Evolutionary conservation across 1,140 invertebrate genomes (phyloP).

Genomic region (Camponotus floridanus): DNA sequence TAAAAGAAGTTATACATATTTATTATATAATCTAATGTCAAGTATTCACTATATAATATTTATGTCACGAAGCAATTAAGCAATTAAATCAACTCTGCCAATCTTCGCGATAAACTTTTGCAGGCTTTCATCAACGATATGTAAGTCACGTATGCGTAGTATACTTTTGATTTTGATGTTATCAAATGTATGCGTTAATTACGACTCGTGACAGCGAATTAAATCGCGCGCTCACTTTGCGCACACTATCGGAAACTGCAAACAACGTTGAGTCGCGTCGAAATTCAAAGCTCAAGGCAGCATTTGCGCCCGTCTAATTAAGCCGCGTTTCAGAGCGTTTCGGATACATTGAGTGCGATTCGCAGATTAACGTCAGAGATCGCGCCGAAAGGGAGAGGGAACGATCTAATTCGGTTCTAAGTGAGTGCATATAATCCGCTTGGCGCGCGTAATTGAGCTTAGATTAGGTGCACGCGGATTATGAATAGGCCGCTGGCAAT

Average conservation of each 20-base stretch:
- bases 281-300: conserved; percentile 12
- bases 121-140: neutral
- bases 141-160: neutral
- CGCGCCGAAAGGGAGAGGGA: conserved; percentile 8
- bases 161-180: neutral
- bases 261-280: neutral
- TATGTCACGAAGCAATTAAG: neutral
- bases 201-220: conserved; percentile 1
- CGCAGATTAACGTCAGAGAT: conserved; percentile 57
- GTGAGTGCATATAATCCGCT: conserved; percentile 64
- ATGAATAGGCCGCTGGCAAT: conserved; percentile 71
- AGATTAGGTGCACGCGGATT: conserved; percentile 60
- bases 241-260: neutral
- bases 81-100: neutral
- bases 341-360: conserved; percentile 55
- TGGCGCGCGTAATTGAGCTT: conserved; percentile 64
- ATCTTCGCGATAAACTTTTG: neutral
- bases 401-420: conserved; percentile 65
- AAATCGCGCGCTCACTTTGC: conserved; percentile 2
- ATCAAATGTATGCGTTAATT: neutral
- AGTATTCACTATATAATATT: neutral
- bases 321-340: conserved; percentile 31
- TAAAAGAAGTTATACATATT: neutral
- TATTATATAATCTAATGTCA: neutral
- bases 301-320: conserved; percentile 56